These are phyloP conservation scores for Colostygia pectinataria DNA, from an alignment of 2,888 invertebrate genomes.

Conservation along the genomic window DNA sequence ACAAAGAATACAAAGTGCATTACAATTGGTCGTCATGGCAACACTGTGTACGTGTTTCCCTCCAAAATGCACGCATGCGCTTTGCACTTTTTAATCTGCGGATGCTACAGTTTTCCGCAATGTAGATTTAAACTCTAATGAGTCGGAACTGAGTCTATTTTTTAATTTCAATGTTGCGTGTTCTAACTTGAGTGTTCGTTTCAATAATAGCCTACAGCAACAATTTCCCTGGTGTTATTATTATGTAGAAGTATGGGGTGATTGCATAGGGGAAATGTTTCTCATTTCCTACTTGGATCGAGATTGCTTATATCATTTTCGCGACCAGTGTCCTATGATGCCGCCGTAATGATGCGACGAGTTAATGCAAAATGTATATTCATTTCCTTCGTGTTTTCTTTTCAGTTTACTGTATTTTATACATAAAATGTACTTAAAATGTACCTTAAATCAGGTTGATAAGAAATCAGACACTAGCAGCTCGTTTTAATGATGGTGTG, in stretches of 20 bases:
- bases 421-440: too few species aligned
- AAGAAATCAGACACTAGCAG: slow-evolving; percentile 1
- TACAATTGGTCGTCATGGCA: slow-evolving; percentile 62
- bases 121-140: slow-evolving; percentile 41
- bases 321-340: slow-evolving; percentile 40
- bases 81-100: slow-evolving; percentile 29
- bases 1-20: slow-evolving; percentile 51
- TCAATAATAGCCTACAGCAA: slow-evolving; percentile 65
- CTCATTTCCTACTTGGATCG: slow-evolving; percentile 58
- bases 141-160: slow-evolving; percentile 25
- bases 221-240: slow-evolving; percentile 73
- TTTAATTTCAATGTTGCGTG: slow-evolving; percentile 54
- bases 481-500: slow-evolving; percentile 11
- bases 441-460: slow-evolving; percentile 4
- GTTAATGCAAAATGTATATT: too few species aligned
- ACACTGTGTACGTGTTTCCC: slow-evolving; percentile 75
- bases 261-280: slow-evolving; percentile 52
- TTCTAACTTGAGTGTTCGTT: slow-evolving; percentile 56
- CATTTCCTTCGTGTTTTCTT: too few species aligned
- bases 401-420: too few species aligned
- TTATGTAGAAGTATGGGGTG: slow-evolving; percentile 43
- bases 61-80: slow-evolving; percentile 79
- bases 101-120: slow-evolving; percentile 12
- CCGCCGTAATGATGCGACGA: slow-evolving; percentile 36
- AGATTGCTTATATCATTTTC: slow-evolving; percentile 49